Conservation (phyloP, 2,113 vertebrate genomes). For the Onychostoma macrolepis region DNA sequence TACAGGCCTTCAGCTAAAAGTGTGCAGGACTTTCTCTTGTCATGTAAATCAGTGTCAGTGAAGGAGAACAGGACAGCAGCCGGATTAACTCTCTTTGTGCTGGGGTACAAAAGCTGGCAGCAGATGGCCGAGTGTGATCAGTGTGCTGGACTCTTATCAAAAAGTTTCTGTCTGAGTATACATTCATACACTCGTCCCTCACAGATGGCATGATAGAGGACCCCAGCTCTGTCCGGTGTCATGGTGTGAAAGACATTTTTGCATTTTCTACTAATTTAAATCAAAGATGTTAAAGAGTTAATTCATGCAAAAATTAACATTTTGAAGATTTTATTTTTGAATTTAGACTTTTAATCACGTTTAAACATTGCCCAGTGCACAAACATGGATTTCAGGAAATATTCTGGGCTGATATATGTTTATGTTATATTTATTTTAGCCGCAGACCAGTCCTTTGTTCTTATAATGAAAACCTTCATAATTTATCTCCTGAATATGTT, state of each 20-base stretch:
- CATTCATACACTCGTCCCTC: conserved; percentile 1
- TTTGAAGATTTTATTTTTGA: no score
- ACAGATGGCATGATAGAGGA: conserved; percentile 46
- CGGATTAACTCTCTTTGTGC: conserved; percentile 54
- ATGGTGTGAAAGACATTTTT: neutral
- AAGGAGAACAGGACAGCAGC: conserved; percentile 18
- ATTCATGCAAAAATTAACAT: neutral
- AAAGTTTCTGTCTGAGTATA: neutral
- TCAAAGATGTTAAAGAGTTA: neutral
- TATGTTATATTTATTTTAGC: no score
- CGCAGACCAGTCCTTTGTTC: neutral
- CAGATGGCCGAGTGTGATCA: conserved; percentile 56
- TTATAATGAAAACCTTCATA: neutral
- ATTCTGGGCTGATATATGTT: no score
- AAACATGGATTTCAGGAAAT: no score
- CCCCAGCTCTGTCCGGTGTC: neutral
- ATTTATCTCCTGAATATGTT: neutral
- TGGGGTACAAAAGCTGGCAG: conserved; percentile 54
- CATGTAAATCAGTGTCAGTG: conserved; percentile 46
- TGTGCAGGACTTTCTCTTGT: conserved; percentile 34
- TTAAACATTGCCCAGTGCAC: no score
- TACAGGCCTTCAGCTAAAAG: conserved; percentile 37
- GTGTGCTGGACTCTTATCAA: conserved; percentile 14
- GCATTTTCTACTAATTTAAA: neutral
- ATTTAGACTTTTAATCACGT: neutral